These are phyloP conservation scores for Nomia melanderi DNA, from an alignment of 1,140 invertebrate genomes.

Conservation along the genomic window DNA sequence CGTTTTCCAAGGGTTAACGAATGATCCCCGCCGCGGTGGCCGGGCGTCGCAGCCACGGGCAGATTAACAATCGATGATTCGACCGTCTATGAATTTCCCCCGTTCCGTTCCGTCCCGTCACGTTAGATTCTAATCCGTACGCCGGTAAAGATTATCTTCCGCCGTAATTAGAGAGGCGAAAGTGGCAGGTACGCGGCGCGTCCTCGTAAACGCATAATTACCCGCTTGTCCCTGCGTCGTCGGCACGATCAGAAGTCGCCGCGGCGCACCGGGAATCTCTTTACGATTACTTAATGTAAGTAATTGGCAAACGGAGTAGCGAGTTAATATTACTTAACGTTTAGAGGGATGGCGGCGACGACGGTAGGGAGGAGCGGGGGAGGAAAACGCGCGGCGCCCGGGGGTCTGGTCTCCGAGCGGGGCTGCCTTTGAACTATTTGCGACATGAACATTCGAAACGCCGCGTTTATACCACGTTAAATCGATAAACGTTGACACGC, in stretches of 20 bases:
- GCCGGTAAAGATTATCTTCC: conserved; percentile 43
- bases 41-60: background rate
- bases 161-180: conserved; percentile 64
- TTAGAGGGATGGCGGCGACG: background rate
- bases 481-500: conserved; percentile 63
- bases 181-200: conserved; percentile 49
- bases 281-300: conserved; percentile 65
- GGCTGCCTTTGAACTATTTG: conserved; percentile 32
- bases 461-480: conserved; percentile 47
- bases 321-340: conserved; percentile 63
- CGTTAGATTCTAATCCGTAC: conserved; percentile 42
- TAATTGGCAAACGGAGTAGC: conserved; percentile 56
- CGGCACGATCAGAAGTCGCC: conserved; percentile 63
- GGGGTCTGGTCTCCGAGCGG: background rate
- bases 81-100: conserved; percentile 41
- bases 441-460: conserved; percentile 39
- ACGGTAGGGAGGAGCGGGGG: no score
- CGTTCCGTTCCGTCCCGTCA: no score
- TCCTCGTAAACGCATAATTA: conserved; percentile 67
- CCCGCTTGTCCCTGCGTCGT: conserved; percentile 61
- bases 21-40: background rate
- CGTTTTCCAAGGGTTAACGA: no score
- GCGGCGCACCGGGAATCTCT: conserved; percentile 52
- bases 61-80: conserved; percentile 39
- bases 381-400: conserved; percentile 4